Conservation (phyloP, 2,113 vertebrate genomes). For the Rhinogobius similis region DNA sequence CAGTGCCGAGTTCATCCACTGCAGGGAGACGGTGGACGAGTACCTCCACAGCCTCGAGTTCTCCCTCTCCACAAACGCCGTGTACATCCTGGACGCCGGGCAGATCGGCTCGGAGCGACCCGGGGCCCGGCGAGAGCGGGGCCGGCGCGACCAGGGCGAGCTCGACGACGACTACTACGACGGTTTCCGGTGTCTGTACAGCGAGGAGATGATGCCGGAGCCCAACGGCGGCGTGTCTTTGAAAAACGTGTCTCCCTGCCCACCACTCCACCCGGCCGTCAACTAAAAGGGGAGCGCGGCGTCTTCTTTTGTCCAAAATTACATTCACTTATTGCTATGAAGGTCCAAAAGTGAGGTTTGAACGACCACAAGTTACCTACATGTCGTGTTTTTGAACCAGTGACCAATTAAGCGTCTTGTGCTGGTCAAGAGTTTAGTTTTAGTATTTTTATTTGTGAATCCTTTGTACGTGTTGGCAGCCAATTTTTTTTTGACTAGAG, state of each 20-base stretch:
- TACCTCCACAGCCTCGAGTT: slow-evolving; percentile 69
- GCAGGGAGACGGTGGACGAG: slow-evolving; percentile 77
- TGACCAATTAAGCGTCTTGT: not conserved
- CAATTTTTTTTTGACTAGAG: not conserved
- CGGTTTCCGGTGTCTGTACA: slow-evolving; percentile 71
- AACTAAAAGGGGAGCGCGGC: slow-evolving; percentile 24
- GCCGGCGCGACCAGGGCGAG: slow-evolving; percentile 27
- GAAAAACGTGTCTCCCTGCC: slow-evolving; percentile 67
- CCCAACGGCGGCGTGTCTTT: not conserved
- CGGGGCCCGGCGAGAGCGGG: not conserved
- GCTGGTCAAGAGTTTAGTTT: slow-evolving; percentile 5
- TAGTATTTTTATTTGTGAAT: not conserved
- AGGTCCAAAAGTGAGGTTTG: not conserved
- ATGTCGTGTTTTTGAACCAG: not conserved
- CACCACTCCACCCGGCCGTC: slow-evolving; percentile 64
- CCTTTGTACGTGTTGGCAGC: slow-evolving; percentile 9
- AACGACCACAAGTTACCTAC: not conserved
- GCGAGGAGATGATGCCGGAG: slow-evolving; percentile 45
- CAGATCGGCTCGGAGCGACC: slow-evolving; percentile 42
- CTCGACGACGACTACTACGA: slow-evolving; percentile 69
- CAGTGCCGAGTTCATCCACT: slow-evolving; percentile 70
- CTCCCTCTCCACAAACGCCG: slow-evolving; percentile 58
- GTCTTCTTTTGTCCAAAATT: slow-evolving; percentile 5
- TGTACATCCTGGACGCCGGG: slow-evolving; percentile 69
- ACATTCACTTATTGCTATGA: not conserved